Percentiles rank a stretch among this genome's conserved stretches.
These are phyloP conservation scores for Didymodactylos carnosus DNA, from an alignment of 2,888 invertebrate genomes.

Conservation along the genomic window DNA sequence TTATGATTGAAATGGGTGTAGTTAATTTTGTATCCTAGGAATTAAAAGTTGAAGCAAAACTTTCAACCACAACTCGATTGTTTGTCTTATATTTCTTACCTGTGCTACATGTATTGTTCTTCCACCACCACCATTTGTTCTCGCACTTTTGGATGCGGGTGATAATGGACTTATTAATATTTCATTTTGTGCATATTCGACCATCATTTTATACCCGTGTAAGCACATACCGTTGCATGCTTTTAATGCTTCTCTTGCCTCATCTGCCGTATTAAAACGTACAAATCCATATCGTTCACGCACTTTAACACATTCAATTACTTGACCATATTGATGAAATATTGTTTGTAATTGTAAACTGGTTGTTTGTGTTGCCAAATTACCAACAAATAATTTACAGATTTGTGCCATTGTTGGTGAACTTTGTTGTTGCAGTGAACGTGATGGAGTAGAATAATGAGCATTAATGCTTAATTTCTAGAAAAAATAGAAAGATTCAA, in stretches of 20 bases:
- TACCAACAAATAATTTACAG: not conserved
- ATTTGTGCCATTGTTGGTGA: too few species aligned
- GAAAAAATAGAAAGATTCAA: too few species aligned
- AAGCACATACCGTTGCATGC: not conserved
- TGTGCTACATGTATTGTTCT: too few species aligned
- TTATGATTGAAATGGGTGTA: not conserved
- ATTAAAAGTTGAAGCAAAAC: too few species aligned
- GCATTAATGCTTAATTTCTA: too few species aligned
- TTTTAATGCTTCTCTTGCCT: not conserved
- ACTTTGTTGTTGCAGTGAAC: too few species aligned
- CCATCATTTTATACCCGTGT: not conserved
- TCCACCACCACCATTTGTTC: too few species aligned
- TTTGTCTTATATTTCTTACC: too few species aligned
- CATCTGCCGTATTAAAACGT: not conserved
- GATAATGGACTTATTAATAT: not conserved
- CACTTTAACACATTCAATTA: not conserved
- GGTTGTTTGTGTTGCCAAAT: not conserved
- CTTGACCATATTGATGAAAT: not conserved
- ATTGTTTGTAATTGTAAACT: not conserved
- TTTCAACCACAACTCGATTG: too few species aligned
- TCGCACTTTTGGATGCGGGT: too few species aligned
- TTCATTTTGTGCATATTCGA: constrained; percentile 1
- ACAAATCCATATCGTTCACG: constrained; percentile 1
- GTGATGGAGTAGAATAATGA: too few species aligned
- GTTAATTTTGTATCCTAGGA: not conserved